These are phyloP conservation scores for Laticauda colubrina DNA, from an alignment of 2,113 vertebrate species.

Conservation along the genomic window DNA sequence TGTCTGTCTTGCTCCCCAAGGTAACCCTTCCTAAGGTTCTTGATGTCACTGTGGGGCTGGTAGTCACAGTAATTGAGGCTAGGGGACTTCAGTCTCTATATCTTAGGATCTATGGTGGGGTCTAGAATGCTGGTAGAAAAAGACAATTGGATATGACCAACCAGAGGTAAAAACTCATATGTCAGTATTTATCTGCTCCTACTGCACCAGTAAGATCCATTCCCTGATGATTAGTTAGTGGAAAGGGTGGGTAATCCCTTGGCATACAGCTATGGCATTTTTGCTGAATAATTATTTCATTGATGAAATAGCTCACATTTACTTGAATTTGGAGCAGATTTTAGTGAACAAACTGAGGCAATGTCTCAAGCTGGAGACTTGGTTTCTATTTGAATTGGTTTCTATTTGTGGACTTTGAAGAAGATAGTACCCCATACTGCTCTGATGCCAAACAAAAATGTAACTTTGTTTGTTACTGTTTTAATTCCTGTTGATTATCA, in stretches of 20 bases:
- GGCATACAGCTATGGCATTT: background rate
- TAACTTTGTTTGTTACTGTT: background rate
- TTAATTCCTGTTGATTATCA: background rate
- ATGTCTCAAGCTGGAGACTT: background rate
- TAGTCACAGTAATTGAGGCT: background rate
- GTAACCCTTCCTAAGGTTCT: background rate
- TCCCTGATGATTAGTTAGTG: background rate
- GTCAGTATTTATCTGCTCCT: background rate
- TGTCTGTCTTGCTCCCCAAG: background rate
- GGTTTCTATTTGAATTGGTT: background rate
- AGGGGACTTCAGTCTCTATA: background rate
- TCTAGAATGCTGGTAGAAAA: background rate
- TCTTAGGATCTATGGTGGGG: background rate
- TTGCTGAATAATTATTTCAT: background rate
- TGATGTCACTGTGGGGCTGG: background rate
- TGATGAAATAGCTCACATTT: background rate
- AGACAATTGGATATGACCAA: background rate
- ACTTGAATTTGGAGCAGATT: background rate
- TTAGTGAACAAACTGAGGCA: background rate
- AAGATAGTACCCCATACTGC: background rate
- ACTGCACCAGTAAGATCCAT: background rate
- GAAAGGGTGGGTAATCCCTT: background rate
- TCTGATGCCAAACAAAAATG: background rate
- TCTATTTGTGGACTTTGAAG: background rate
- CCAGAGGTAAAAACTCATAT: background rate